Base-by-base conservation (phyloP, 2,797 vertebrate genomes). In the Sternotherus odoratus region DNA sequence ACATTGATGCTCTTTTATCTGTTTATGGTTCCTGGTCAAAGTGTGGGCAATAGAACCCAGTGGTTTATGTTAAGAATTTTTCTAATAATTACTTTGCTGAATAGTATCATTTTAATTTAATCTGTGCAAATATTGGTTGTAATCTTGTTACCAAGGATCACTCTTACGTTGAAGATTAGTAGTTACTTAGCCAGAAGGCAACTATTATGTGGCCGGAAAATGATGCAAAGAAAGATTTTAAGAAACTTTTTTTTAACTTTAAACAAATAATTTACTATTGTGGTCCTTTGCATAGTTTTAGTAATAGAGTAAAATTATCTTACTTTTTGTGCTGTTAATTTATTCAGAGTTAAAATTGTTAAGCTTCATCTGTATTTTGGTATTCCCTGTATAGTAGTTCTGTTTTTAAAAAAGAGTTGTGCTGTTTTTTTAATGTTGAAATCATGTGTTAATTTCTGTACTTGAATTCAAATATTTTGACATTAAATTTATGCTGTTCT, bases 381-480 rank as follows among this genome's bases (percentile, higher is more conserved):
- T 95, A 96, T 94, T 97, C 95, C 90, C 69, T 97, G 87, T 91
- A 11, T 89, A 95, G 96, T 94, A 95, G 91, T 93, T 83, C 23
- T 87, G 87, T 97, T 98, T 95, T 81, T 91, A 60, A 94, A 85
- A 80, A 95, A 95, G 24, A 83, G 96, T 98, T 98, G 95, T 2
- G 33, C 92, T 95, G 89, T 94, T 96, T 97, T 60, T 97, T 97
- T 97, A 97, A 96, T 93, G 98, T 98, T 98, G 94, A 97, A 98
- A 98, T 98, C 97, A 98, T 98, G 98, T 98, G 97, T 98, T 97
- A 95, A 97, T 97, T 97, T 98, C 95, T 97, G 93, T 98, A 96
- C 91, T 97, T 96, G 57, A 97, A 97, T 97, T 97, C 85, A 96
- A 95, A 96, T 75, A 95, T 92, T 97, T 97, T 95, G 91, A 92